Evolutionary conservation across 1,140 invertebrate species (phyloP).

Genomic region (Drosophila malerkotliana): DNA sequence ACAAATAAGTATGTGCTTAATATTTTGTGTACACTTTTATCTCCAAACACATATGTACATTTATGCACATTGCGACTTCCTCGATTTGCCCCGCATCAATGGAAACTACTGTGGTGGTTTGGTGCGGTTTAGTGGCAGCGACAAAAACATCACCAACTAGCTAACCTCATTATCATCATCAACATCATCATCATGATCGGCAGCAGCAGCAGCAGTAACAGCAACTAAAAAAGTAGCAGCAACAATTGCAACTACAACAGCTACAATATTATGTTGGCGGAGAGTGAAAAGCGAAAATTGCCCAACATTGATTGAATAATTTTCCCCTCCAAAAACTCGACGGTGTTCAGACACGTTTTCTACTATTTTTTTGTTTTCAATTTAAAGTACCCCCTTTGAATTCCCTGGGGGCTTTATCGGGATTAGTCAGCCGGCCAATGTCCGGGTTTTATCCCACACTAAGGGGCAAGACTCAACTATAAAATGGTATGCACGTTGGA

Average conservation of each 20-base stretch:
- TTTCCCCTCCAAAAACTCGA: constrained; percentile 49
- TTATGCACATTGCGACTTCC: constrained; percentile 43
- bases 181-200: constrained; percentile 24
- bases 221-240: constrained; percentile 7
- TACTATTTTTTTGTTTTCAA: constrained; percentile 9
- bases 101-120: constrained; percentile 44
- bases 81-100: constrained; percentile 50
- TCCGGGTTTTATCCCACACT: constrained; percentile 21
- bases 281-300: constrained; percentile 64
- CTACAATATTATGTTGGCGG: constrained; percentile 64
- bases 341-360: constrained; percentile 30
- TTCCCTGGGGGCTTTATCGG: constrained; percentile 4
- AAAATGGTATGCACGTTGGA: background rate
- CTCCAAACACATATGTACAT: constrained; percentile 10
- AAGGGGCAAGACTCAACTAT: background rate
- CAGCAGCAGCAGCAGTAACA: constrained; percentile 15
- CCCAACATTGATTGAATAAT: constrained; percentile 80
- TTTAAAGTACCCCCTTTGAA: constrained; percentile 2
- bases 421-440: constrained; percentile 36
- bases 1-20: constrained; percentile 31
- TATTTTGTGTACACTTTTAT: constrained; percentile 38
- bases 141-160: constrained; percentile 28
- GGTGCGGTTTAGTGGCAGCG: constrained; percentile 6
- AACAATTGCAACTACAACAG: constrained; percentile 51
- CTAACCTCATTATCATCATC: constrained; percentile 41